Conservation (phyloP, 2,113 vertebrate species). For the Podarcis raffonei region DNA sequence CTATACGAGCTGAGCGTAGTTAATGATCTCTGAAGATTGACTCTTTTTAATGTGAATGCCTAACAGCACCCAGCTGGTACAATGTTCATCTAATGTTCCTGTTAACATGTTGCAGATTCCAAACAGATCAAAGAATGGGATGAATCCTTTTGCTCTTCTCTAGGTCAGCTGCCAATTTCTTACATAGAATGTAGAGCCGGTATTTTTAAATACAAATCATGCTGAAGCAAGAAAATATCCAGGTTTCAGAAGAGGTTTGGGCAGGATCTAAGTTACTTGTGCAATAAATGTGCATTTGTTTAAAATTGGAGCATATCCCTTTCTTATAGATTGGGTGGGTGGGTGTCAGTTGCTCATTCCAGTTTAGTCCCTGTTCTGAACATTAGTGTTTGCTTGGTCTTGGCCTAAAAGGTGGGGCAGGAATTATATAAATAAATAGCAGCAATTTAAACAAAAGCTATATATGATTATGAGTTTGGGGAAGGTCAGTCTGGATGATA, state of each 20-base stretch:
- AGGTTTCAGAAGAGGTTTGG: neutral
- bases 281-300: neutral
- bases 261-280: neutral
- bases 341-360: no score
- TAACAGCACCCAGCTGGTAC: neutral
- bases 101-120: neutral
- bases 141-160: neutral
- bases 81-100: neutral
- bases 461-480: no score
- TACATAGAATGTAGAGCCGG: neutral
- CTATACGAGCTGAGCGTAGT: slow-evolving; percentile 18
- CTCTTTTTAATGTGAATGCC: neutral
- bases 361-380: neutral
- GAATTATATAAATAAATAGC: no score
- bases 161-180: neutral
- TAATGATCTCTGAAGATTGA: slow-evolving; percentile 39
- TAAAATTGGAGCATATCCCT: neutral
- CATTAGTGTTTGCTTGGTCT: neutral
- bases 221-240: neutral
- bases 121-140: neutral
- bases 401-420: no score
- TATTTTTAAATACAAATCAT: neutral
- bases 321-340: neutral
- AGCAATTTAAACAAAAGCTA: no score
- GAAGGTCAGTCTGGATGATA: no score